phyloP scores from a whole-genome alignment of 2,888 invertebrate genomes.

The Loripinus fragilis region DNA sequence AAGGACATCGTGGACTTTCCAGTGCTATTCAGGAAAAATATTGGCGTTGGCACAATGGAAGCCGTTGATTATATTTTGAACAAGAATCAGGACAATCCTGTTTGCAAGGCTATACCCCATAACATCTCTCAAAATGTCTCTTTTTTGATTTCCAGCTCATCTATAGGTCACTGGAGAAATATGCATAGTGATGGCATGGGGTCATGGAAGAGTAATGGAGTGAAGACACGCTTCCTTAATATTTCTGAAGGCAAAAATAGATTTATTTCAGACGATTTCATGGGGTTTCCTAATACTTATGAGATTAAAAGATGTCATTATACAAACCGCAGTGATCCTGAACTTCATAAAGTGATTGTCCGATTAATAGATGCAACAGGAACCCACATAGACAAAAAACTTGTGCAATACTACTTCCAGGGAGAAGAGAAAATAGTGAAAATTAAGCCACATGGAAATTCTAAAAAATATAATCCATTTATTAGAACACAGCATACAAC shows the following conservation, averaged over 20 bases:
- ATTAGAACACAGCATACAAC: constrained; percentile 9
- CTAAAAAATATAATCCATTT: not conserved
- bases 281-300: no score
- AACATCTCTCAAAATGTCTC: not conserved
- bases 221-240: not conserved
- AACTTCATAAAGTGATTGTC: no score
- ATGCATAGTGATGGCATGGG: constrained; percentile 7
- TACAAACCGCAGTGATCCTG: no score
- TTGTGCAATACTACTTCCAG: no score
- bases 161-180: not conserved
- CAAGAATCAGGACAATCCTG: no score
- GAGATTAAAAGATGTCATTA: no score
- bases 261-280: no score
- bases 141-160: not conserved
- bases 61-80: not conserved
- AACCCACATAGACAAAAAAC: no score
- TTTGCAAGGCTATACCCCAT: not conserved
- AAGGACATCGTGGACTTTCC: not conserved
- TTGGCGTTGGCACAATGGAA: not conserved
- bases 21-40: not conserved
- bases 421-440: no score
- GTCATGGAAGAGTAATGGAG: not conserved
- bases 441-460: not conserved
- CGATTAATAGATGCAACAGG: no score
- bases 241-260: no score